A percentile compares a stretch with the other conserved stretches of the same genome.
phyloP scores from a whole-genome alignment of 2,888 invertebrate genomes.

The Andrena dorsata region DNA sequence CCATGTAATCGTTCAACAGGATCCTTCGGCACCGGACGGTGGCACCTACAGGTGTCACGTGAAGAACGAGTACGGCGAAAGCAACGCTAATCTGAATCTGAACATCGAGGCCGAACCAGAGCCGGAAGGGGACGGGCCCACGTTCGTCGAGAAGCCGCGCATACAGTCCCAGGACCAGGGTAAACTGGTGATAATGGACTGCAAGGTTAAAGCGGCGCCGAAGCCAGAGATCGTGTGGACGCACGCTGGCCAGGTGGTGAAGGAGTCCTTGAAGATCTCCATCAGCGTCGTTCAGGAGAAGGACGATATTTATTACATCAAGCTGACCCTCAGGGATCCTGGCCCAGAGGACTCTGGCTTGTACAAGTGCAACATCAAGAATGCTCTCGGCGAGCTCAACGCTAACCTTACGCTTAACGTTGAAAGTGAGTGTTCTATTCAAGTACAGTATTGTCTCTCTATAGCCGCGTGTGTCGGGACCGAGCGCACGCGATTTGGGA shows the following conservation, averaged over 20 bases:
- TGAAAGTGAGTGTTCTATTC: constrained; percentile 91
- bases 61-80: constrained; percentile 97
- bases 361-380: constrained; percentile 99
- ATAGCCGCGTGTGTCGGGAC: no score
- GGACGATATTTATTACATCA: constrained; percentile 94
- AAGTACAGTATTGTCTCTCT: no score
- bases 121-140: constrained; percentile 96
- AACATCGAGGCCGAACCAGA: constrained; percentile 99
- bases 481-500: no score
- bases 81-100: constrained; percentile 97
- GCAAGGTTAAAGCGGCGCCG: constrained; percentile 93
- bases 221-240: constrained; percentile 94
- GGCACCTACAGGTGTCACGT: constrained; percentile 97
- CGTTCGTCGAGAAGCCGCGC: constrained; percentile 95
- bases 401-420: constrained; percentile 99
- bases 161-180: constrained; percentile 94
- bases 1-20: constrained; percentile 85
- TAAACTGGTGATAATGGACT: constrained; percentile 95
- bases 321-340: constrained; percentile 95
- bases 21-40: constrained; percentile 92
- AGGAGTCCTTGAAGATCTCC: constrained; percentile 93
- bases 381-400: constrained; percentile 97
- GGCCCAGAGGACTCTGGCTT: constrained; percentile 98
- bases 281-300: constrained; percentile 90
- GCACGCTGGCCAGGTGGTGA: constrained; percentile 91